Conservation (phyloP, 2,888 invertebrate genomes). For the Scaeva pyrastri region DNA sequence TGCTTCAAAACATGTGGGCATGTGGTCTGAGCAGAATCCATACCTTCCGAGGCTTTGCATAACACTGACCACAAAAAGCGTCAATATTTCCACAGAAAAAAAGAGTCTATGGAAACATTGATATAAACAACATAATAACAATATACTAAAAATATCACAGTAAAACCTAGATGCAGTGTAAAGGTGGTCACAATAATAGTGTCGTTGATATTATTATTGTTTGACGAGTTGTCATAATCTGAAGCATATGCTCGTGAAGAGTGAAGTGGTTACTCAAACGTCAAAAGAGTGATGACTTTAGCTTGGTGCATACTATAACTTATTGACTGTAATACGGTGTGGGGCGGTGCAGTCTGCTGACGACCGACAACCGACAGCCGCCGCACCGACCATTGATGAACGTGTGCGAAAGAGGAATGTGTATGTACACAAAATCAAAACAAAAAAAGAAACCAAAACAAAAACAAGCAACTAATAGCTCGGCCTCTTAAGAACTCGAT, state of each 20-base stretch:
- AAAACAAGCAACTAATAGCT: conserved; percentile 22
- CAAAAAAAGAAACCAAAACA: neutral
- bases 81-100: conserved; percentile 21
- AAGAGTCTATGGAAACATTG: conserved; percentile 35
- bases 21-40: conserved; percentile 32
- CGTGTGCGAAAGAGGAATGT: conserved; percentile 37
- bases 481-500: conserved; percentile 47
- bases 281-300: conserved; percentile 30
- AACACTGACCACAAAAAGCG: conserved; percentile 68
- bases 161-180: conserved; percentile 25
- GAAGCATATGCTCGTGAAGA: conserved; percentile 28
- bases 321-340: too few relatives aligned
- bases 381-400: conserved; percentile 15
- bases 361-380: too few relatives aligned
- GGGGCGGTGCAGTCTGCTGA: too few relatives aligned
- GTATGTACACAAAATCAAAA: conserved; percentile 1
- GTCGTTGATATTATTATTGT: conserved; percentile 22
- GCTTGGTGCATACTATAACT: conserved; percentile 30
- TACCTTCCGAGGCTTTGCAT: conserved; percentile 50
- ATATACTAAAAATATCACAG: conserved; percentile 22
- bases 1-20: conserved; percentile 56
- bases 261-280: conserved; percentile 57
- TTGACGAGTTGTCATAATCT: conserved; percentile 50
- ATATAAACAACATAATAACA: conserved; percentile 33
- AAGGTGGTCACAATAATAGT: conserved; percentile 21